Evolutionary conservation across 2,797 vertebrate species (phyloP), one percentile per base, ranked within the genome.

Genomic region (Bryconaethiops microstoma): DNA sequence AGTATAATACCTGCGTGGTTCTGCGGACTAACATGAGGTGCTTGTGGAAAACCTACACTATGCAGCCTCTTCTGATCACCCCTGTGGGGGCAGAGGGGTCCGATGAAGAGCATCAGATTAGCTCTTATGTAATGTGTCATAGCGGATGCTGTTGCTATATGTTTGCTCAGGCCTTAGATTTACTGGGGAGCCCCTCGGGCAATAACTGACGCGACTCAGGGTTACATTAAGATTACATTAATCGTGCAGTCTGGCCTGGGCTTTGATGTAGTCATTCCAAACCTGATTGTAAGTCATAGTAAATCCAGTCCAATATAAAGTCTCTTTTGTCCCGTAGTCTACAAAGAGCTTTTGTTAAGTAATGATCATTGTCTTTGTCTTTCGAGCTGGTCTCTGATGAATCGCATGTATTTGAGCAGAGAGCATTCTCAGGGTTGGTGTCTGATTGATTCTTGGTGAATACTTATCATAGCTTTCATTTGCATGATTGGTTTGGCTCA

Each of bases 261-360:
- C 85, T 87, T 88, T 87, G 86, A 86, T 86, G 86, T 85, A 76
- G 75, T 77, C 68, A 50, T 85, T 74, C 78, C 59, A 74, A 83
- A 83, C 76, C 59, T 77, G 77, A 83, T 81, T 83, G 69, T 73
- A 77, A 78, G 72, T 77, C 63, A 55, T 77, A 16, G 13, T 52
- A 83, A 82, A 80, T 82, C 76, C 78, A 68, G 76, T 84, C 57
- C 57, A 83, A 78, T 72, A 76, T 60, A 59, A 16, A 45, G 16
- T 63, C 60, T 57, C 82, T 83, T 85, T 78, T 77, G 68, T 73
- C 67, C 67, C 77, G 74, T 69, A 78, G 74, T 65, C 78, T 80
- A 71, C 67, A 82, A 79, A 84, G 86, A 78, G 79, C 50, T 76
- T 82, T 77, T 80, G 70, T 82, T 83, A 83, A 83, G 77, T 80